Conservation (phyloP, 2,888 invertebrate species). For the Drosophila aldrichi region DNA sequence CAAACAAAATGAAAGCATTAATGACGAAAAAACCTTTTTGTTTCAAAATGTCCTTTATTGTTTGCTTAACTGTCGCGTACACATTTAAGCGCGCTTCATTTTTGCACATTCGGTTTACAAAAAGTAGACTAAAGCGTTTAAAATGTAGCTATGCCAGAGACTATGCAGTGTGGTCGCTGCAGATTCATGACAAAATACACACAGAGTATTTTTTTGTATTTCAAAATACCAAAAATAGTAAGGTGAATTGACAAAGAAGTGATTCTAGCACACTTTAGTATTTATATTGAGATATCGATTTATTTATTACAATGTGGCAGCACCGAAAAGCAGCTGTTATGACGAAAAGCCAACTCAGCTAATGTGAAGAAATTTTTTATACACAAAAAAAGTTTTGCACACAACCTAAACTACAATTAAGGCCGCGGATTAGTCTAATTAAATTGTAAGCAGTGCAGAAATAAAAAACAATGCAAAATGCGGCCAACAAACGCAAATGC, state of each 20-base stretch:
- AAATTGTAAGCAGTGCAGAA: slow-evolving; percentile 42
- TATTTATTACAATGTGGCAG: slow-evolving; percentile 29
- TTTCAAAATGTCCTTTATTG: not conserved
- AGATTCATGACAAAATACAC: slow-evolving; percentile 3
- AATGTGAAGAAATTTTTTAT: slow-evolving; percentile 66
- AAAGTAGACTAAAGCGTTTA: slow-evolving; percentile 39
- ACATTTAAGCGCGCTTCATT: slow-evolving; percentile 31
- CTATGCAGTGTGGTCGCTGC: slow-evolving; percentile 21
- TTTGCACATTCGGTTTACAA: slow-evolving; percentile 30
- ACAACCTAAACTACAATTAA: slow-evolving; percentile 18
- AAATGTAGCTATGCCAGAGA: slow-evolving; percentile 49
- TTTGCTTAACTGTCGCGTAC: slow-evolving; percentile 5
- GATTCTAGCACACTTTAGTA: not conserved
- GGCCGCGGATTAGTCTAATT: slow-evolving; percentile 35
- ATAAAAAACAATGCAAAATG: slow-evolving; percentile 74
- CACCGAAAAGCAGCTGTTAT: slow-evolving; percentile 53
- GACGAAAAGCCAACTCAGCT: slow-evolving; percentile 79
- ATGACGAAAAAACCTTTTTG: slow-evolving; percentile 20
- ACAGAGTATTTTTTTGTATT: not conserved
- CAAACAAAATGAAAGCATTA: slow-evolving; percentile 7
- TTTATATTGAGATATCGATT: slow-evolving; percentile 16
- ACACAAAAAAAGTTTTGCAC: slow-evolving; percentile 55
- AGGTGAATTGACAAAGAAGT: not conserved
- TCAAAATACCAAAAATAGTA: not conserved
- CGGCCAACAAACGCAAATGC: slow-evolving; percentile 56